Evolutionary conservation across 2,797 vertebrate species (phyloP), one percentile per base, ranked within the genome.

Genomic region (Ambastaia sidthimunki): DNA sequence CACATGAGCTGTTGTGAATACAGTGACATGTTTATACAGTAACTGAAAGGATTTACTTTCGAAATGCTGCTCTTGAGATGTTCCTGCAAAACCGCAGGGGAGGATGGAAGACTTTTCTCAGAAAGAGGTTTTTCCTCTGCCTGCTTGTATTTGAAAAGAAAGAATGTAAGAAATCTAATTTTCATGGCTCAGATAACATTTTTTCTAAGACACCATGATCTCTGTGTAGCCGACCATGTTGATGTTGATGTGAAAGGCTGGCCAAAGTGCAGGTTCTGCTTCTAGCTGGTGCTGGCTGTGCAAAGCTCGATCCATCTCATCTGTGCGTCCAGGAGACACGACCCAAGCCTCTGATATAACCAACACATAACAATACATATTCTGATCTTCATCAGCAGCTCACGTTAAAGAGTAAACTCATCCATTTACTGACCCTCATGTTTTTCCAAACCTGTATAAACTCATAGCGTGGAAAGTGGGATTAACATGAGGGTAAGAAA

Each of bases 1-100:
- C 19, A 28, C 65, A 41, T 23, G 28, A 73, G 13, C 65, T 50
- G 31, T 47, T 37, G 28, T 19, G 16, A 28, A 47, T 6, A 16
- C 31, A 47, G 68, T 28, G 16, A 16, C 11, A 23, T 31, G 10
- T 10, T 31, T 41, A 44, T 57, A 54, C 4, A 54, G 28, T 16
- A 11, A 65, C 7, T 80, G 92, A 87, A 89, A 90, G 87, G 63
- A 3, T 91, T 95, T 76, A 95, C 96, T 90, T 95, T 93, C 80
- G 97, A 91, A 88, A 98, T 96, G 92, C 98, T 98, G 71, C 96
- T 98, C 85, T 97, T 98, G 72, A 96, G 93, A 3, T 97, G 96
- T 57, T 98, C 96, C 0, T 95, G 94, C 68, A 94, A 91, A 18
- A 94, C 89, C 0, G 90, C 93, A 3, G 97, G 95, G 59, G 96